Conservation (phyloP, 2,113 vertebrate genomes). For the Takifugu bimaculatus region DNA sequence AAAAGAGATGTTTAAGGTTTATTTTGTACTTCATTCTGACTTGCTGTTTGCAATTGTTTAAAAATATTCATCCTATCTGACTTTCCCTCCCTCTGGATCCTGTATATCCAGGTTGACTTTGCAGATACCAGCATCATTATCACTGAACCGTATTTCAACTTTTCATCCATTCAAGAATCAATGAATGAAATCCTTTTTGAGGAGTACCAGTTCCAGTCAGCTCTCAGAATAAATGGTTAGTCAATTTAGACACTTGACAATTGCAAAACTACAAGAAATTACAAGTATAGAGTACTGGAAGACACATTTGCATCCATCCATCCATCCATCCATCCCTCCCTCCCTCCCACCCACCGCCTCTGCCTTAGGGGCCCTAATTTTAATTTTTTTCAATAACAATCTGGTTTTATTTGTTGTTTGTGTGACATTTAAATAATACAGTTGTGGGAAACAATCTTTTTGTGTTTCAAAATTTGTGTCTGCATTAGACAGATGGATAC, state of each 20-base stretch:
- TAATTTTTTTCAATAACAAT: no score
- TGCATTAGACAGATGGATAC: no score
- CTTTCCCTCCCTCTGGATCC: background rate
- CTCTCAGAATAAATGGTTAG: slow-evolving; percentile 88
- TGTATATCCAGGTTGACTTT: slow-evolving; percentile 88
- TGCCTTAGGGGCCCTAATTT: no score
- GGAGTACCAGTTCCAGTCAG: slow-evolving; percentile 97
- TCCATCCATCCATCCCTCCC: no score
- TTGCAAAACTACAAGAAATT: no score
- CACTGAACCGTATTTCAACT: slow-evolving; percentile 97
- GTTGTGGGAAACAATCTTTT: no score
- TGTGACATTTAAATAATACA: no score
- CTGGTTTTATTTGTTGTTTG: no score
- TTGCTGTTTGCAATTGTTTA: background rate
- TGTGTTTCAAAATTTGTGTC: no score
- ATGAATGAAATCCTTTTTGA: slow-evolving; percentile 99
- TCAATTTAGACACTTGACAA: slow-evolving; percentile 14
- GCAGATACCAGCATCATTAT: slow-evolving; percentile 91
- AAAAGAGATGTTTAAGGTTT: slow-evolving; percentile 98
- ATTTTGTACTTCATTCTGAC: background rate
- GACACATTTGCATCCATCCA: no score
- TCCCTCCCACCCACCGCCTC: no score
- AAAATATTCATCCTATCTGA: background rate
- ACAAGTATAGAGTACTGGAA: no score
- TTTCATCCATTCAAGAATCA: slow-evolving; percentile 95